A percentile compares a stretch with the other conserved stretches of the same genome.
phyloP scores from a whole-genome alignment of 2,797 vertebrate species.

The Enteromius anoplus region DNA sequence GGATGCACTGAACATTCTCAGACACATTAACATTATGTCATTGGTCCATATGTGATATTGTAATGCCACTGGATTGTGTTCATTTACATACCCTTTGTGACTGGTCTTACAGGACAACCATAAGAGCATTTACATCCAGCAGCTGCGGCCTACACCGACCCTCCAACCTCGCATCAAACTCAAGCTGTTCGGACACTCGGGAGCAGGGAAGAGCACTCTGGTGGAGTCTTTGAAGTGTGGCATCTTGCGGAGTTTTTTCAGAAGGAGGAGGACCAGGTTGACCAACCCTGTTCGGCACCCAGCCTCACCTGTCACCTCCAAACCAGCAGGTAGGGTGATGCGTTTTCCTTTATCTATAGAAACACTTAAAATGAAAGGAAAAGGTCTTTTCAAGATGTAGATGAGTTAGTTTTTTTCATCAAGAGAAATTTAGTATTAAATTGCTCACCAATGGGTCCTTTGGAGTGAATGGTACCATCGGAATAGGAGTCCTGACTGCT shows the following conservation, averaged over 20 bases:
- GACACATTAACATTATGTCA: constrained; percentile 24
- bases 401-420: neutral
- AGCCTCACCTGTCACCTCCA: constrained; percentile 88
- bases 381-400: neutral
- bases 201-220: constrained; percentile 89
- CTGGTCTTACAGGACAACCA: constrained; percentile 83
- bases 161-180: constrained; percentile 90
- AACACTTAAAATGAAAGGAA: neutral
- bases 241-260: constrained; percentile 94
- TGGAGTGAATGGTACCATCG: neutral
- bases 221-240: constrained; percentile 96
- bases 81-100: constrained; percentile 39
- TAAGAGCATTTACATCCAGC: constrained; percentile 89
- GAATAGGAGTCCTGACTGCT: neutral
- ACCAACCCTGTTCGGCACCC: constrained; percentile 86
- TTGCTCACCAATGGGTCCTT: neutral
- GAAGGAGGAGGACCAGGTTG: constrained; percentile 86
- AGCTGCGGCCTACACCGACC: constrained; percentile 87
- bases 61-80: constrained; percentile 22
- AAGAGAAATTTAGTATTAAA: neutral
- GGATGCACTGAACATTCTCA: constrained; percentile 23
- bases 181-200: constrained; percentile 91
- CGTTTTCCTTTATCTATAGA: neutral
- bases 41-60: constrained; percentile 4
- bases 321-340: constrained; percentile 83